Conservation (phyloP, 2,113 vertebrate genomes). For the Callocephalon fimbriatum region DNA sequence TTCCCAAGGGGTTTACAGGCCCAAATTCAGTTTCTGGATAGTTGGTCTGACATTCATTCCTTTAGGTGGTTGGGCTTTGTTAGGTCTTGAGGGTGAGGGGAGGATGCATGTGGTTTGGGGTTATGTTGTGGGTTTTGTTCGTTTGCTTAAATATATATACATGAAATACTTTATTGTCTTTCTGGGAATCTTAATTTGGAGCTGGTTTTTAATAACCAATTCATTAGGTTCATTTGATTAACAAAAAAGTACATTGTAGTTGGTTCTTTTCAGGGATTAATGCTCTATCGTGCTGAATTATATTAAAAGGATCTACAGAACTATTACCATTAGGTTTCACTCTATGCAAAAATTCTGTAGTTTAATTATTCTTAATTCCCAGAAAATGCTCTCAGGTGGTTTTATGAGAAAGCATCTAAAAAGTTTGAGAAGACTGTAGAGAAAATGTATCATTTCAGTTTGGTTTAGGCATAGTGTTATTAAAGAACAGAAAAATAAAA, state of each 20-base stretch:
- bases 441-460: background rate
- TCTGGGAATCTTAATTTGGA: background rate
- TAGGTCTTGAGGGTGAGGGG: background rate
- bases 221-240: background rate
- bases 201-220: background rate
- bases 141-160: background rate
- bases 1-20: background rate
- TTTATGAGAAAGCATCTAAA: background rate
- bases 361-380: background rate
- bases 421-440: background rate
- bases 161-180: background rate
- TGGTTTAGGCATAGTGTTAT: background rate
- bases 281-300: background rate
- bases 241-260: background rate
- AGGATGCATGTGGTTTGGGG: rapidly evolving
- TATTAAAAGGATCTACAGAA: background rate
- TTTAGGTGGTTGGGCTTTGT: background rate
- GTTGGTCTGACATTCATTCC: background rate
- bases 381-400: background rate
- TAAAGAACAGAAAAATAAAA: background rate
- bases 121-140: rapidly evolving
- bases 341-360: background rate
- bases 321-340: background rate
- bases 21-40: background rate
- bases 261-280: background rate